These are phyloP conservation scores for Spatulosminthurus flaviceps DNA, from an alignment of 2,888 invertebrate genomes.

Conservation along the genomic window DNA sequence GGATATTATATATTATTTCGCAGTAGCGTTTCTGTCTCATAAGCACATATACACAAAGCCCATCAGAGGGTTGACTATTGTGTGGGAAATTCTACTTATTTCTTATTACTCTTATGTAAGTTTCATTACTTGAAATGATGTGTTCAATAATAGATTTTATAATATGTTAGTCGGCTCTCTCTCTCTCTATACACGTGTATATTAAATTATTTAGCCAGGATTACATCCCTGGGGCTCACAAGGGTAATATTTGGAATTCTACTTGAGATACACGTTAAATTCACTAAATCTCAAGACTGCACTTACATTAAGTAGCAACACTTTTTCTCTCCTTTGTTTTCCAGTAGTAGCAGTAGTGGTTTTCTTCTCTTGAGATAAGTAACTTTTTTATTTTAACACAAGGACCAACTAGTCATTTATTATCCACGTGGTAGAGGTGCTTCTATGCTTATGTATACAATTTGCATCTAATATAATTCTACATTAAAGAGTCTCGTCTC, in stretches of 20 bases:
- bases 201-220: not conserved
- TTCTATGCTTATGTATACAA: no score
- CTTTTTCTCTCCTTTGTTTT: not conserved
- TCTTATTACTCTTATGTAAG: not conserved
- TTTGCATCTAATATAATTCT: no score
- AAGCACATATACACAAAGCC: not conserved
- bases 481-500: no score
- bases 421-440: no score
- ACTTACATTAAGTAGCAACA: not conserved
- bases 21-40: not conserved
- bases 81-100: constrained; percentile 11
- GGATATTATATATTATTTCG: no score
- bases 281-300: constrained; percentile 7
- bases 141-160: constrained; percentile 13
- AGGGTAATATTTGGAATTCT: not conserved
- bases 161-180: not conserved
- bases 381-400: no score
- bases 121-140: not conserved
- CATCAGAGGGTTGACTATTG: not conserved
- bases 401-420: no score
- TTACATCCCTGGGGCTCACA: not conserved
- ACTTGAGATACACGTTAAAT: not conserved
- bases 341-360: not conserved
- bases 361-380: no score
- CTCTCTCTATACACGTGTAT: no score